These are phyloP conservation scores for Fukomys damarensis DNA, from an alignment of 2,113 vertebrate species.

Conservation along the genomic window DNA sequence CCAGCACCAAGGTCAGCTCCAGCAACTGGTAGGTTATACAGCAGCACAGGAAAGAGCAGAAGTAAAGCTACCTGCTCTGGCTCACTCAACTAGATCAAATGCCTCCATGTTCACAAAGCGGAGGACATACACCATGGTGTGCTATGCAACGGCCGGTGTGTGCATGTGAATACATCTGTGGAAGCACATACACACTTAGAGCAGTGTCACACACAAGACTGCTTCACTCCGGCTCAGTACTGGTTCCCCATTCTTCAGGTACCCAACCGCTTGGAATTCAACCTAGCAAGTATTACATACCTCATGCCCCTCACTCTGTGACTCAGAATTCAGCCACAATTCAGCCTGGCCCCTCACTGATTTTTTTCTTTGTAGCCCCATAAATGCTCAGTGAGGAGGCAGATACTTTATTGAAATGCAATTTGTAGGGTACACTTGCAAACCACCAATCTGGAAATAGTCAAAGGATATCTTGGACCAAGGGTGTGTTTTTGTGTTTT, in stretches of 20 bases:
- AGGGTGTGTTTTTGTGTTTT: not conserved
- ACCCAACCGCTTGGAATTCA: not conserved
- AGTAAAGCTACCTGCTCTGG: not conserved
- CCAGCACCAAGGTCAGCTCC: not conserved
- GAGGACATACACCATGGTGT: not conserved
- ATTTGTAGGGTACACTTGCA: not conserved
- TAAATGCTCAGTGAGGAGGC: constrained; percentile 6
- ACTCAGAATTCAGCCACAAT: constrained; percentile 54
- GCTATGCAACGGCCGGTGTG: not conserved
- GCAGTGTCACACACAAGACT: not conserved
- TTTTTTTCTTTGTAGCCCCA: not conserved
- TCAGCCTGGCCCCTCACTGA: not conserved
- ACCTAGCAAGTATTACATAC: not conserved
- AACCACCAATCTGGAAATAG: not conserved
- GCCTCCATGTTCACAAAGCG: not conserved
- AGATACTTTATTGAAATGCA: constrained; percentile 64
- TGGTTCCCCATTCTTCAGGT: not conserved
- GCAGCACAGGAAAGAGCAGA: not conserved
- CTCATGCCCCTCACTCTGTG: not conserved
- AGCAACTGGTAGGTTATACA: not conserved
- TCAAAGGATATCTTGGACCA: not conserved
- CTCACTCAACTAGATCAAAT: not conserved
- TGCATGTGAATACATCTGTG: not conserved
- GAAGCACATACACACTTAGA: not conserved
- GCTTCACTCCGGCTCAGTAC: not conserved